Conservation (phyloP, 2,113 vertebrate genomes). For the Grammomys dolichurus region DNA sequence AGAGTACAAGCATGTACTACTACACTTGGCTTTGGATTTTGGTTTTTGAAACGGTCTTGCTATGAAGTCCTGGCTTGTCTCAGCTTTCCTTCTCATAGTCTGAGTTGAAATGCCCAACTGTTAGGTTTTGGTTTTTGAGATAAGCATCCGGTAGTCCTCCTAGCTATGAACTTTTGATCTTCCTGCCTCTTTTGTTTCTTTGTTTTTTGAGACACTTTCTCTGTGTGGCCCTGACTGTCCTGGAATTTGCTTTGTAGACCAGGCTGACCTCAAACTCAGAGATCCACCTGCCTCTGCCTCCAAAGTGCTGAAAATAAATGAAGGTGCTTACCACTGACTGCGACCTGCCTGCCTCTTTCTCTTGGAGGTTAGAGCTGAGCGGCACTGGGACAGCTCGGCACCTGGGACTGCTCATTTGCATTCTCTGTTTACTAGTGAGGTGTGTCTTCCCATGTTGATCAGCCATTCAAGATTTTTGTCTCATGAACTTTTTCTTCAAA, state of each 20-base stretch:
- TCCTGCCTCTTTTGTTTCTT: not conserved
- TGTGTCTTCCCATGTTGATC: slow-evolving; percentile 5
- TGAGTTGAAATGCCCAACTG: not conserved
- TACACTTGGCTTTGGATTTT: not conserved
- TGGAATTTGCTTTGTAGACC: too few species aligned
- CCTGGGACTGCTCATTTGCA: not conserved
- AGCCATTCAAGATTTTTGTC: not conserved
- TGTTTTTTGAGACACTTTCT: too few species aligned
- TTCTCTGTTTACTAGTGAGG: slow-evolving; percentile 32
- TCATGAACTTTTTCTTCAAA: slow-evolving; percentile 1
- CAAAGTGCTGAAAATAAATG: too few species aligned
- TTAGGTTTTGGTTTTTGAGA: not conserved
- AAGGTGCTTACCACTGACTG: not conserved
- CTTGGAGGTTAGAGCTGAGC: too few species aligned
- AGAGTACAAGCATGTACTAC: slow-evolving; percentile 78
- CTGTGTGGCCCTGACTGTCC: too few species aligned
- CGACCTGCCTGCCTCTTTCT: too few species aligned
- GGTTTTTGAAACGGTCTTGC: not conserved
- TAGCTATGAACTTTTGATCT: not conserved
- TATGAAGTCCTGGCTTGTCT: not conserved
- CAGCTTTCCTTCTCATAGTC: not conserved
- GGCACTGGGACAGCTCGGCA: fast-evolving
- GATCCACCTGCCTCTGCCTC: too few species aligned
- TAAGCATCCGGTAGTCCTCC: not conserved
- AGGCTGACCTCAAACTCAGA: too few species aligned